A percentile compares a stretch with the other conserved stretches of the same genome.
phyloP scores from a whole-genome alignment of 2,888 invertebrate species.

The Ligdia adustata region DNA sequence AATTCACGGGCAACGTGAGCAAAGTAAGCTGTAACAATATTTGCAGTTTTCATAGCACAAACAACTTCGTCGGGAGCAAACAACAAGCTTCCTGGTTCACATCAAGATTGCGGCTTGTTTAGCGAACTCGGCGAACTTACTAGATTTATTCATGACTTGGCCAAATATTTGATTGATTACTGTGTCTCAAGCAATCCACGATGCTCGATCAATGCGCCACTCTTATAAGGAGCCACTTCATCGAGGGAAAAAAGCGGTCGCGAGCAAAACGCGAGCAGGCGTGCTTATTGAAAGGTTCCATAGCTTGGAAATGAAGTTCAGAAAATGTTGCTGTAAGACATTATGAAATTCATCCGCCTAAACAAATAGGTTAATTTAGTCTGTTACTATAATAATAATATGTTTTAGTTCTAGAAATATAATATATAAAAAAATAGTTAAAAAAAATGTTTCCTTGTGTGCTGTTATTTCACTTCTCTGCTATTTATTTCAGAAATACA shows the following conservation, averaged over 20 bases:
- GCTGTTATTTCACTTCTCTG: too few species aligned
- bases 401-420: too few species aligned
- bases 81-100: conserved; percentile 20
- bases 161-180: conserved; percentile 81
- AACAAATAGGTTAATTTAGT: too few species aligned
- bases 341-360: too few species aligned
- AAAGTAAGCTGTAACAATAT: conserved; percentile 19
- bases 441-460: too few species aligned
- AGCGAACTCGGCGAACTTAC: conserved; percentile 41
- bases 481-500: too few species aligned
- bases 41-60: conserved; percentile 23
- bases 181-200: conserved; percentile 68
- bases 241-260: conserved; percentile 68
- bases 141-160: conserved; percentile 77
- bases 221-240: conserved; percentile 77
- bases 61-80: conserved; percentile 19
- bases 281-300: too few species aligned
- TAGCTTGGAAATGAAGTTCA: too few species aligned
- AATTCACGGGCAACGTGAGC: not conserved
- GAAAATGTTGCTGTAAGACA: too few species aligned
- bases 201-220: conserved; percentile 70
- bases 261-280: too few species aligned
- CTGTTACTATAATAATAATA: too few species aligned
- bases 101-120: conserved; percentile 24
- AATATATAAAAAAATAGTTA: too few species aligned